A percentile compares a stretch with the other conserved stretches of the same genome.
Evolutionary conservation across 2,797 vertebrate species (phyloP).

Genomic region (Enteromius unitaeniatus): DNA sequence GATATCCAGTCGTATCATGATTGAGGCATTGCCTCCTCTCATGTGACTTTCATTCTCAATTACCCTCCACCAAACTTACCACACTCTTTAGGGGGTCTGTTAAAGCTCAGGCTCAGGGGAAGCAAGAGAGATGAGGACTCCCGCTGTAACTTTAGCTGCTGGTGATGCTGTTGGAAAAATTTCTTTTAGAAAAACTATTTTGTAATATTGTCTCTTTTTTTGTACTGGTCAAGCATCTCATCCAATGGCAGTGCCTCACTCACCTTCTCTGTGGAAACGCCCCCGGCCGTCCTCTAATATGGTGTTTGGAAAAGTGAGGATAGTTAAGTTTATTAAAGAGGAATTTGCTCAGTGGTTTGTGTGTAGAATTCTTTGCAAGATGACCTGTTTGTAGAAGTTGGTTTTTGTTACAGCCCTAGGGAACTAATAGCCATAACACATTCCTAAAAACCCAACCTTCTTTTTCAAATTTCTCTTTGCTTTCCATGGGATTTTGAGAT

Average conservation of each 20-base stretch:
- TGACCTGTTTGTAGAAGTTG: slow-evolving; percentile 22
- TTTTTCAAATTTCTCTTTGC: slow-evolving; percentile 1
- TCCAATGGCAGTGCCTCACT: background rate
- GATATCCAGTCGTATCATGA: background rate
- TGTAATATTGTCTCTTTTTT: background rate
- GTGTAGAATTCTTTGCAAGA: slow-evolving; percentile 45
- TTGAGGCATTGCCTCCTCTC: background rate
- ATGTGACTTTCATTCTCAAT: background rate
- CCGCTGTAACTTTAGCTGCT: too few relatives aligned
- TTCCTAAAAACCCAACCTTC: background rate
- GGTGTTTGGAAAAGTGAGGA: slow-evolving; percentile 33
- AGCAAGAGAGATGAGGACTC: background rate
- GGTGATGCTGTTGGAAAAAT: background rate
- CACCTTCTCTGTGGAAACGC: background rate
- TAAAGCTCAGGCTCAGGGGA: background rate
- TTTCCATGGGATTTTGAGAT: slow-evolving; percentile 21
- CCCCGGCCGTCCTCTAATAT: slow-evolving; percentile 11
- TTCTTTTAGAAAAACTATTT: too few relatives aligned
- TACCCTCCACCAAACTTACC: background rate
- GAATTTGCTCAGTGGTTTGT: slow-evolving; percentile 37
- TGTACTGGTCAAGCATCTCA: background rate
- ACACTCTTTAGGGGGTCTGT: background rate
- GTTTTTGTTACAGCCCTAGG: slow-evolving; percentile 46
- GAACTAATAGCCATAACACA: background rate
- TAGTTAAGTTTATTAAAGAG: slow-evolving; percentile 45